Percentiles rank a stretch among this genome's conserved stretches.
phyloP scores from a whole-genome alignment of 2,888 invertebrate genomes.

The Tricholauxania praeusta region DNA sequence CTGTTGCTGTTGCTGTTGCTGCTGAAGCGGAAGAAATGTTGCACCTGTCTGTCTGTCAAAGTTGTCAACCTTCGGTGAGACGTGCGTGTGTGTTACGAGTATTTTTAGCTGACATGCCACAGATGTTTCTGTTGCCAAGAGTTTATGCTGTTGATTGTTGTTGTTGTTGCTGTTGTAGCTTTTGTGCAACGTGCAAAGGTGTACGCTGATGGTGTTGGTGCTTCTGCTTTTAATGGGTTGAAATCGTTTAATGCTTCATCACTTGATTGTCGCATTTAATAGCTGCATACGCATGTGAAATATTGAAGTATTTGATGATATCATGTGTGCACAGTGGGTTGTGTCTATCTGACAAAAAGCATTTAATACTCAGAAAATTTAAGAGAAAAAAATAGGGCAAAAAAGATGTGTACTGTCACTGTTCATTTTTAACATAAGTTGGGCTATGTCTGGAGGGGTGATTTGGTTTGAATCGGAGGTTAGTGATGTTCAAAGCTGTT shows the following conservation, averaged over 20 bases:
- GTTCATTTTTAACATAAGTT: too few relatives aligned
- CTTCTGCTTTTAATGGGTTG: constrained; percentile 18
- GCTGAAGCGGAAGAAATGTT: constrained; percentile 32
- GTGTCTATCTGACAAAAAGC: too few relatives aligned
- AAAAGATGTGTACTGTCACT: too few relatives aligned
- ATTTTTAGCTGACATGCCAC: constrained; percentile 14
- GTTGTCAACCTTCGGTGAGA: constrained; percentile 40
- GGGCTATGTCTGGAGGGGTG: too few relatives aligned
- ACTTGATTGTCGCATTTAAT: constrained; percentile 10
- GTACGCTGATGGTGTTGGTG: constrained; percentile 3
- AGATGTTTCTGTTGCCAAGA: too few relatives aligned
- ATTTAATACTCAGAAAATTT: too few relatives aligned
- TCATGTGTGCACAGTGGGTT: too few relatives aligned
- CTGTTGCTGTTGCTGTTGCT: neutral
- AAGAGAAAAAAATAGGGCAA: too few relatives aligned
- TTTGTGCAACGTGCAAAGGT: constrained; percentile 24
- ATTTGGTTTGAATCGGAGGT: too few relatives aligned
- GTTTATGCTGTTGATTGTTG: constrained; percentile 9
- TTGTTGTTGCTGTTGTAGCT: neutral
- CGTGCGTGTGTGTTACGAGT: neutral
- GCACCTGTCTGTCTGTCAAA: constrained; percentile 48
- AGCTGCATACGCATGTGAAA: too few relatives aligned
- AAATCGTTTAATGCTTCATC: constrained; percentile 30
- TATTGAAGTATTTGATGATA: too few relatives aligned
- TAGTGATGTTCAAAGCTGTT: too few relatives aligned